phyloP scores from a whole-genome alignment of 2,113 vertebrate species.

The Glaucomys volans region DNA sequence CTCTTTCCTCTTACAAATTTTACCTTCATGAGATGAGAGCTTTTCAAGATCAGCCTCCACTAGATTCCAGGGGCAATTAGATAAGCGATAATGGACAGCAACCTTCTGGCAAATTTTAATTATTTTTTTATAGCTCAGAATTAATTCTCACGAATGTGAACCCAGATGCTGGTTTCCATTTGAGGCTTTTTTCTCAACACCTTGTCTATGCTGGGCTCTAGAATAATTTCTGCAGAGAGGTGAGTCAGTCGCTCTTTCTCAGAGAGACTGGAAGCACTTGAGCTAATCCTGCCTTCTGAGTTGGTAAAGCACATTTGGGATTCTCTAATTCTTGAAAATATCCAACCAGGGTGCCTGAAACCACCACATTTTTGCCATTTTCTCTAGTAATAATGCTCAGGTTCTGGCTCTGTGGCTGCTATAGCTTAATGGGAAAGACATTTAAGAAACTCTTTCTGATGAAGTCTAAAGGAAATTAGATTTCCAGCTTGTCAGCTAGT shows the following conservation, averaged over 20 bases:
- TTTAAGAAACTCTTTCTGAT: not conserved
- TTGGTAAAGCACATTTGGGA: not conserved
- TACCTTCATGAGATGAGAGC: not conserved
- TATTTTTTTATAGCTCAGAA: not conserved
- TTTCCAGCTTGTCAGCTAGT: not conserved
- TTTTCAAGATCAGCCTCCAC: not conserved
- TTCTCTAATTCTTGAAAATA: conserved; percentile 37
- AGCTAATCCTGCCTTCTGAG: not conserved
- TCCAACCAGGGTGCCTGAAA: conserved; percentile 4
- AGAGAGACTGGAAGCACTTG: not conserved
- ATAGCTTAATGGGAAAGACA: not conserved
- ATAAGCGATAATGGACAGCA: conserved; percentile 2
- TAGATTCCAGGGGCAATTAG: conserved; percentile 41
- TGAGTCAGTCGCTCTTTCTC: not conserved
- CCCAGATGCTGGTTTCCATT: not conserved
- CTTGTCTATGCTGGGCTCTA: not conserved
- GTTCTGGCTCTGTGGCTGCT: not conserved
- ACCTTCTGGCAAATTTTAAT: not conserved
- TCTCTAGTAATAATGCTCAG: not conserved
- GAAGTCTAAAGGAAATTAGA: not conserved
- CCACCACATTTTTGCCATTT: not conserved
- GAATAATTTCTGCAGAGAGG: not conserved
- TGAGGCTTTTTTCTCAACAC: not conserved
- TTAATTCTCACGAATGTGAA: conserved; percentile 34
- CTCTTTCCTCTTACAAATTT: conserved; percentile 1